Evolutionary conservation across 2,888 invertebrate species (phyloP), one percentile per base, ranked within the genome.

Genomic region (Arrhopalites spinosus): DNA sequence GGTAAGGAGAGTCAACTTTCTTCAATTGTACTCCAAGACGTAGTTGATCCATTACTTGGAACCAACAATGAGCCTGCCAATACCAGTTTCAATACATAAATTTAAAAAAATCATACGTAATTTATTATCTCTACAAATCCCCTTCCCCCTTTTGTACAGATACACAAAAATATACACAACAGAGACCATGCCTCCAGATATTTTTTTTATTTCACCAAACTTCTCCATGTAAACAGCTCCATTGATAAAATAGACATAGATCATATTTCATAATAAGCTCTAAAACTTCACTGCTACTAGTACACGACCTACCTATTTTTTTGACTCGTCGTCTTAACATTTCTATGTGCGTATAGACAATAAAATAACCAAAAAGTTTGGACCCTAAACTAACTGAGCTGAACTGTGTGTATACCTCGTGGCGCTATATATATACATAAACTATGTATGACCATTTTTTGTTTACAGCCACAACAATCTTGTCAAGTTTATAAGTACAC

Each of bases 21-120:
- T 96, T 96, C 85, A 98, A 88, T 85, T 95, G 92, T 11, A 97
- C 96, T 29, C 97, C 97, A 86, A 92, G 91, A 72, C 97, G 88
- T 77, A 98, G 88, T 86, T 97, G 94, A 81, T 92, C 91, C 85
- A 97, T 96, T 63, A 97, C 95, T 89, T 96, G 95, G 85, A 95
- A 92, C 96, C 96, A 96, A 86, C 97, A 92, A 84, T 95, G 90
- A 81, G 96, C 96, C 95, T 94, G 88, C 30, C 27, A 61, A 63
- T 45, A 47, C 25, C 66, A 73, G 59, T 30, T 36, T 23, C 23
- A 30, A 36, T n/a, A 64, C 23, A 64, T 64, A 30, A 23, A 64
- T 36, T 29, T n/a, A n/a, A n/a, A n/a, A n/a, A n/a, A n/a, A n/a
- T n/a, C n/a, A n/a, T n/a, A n/a, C n/a, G n/a, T n/a, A n/a, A 15